A percentile compares a stretch with the other conserved stretches of the same genome.
phyloP scores from a whole-genome alignment of 1,140 invertebrate species.

The Saccostrea glomerata region DNA sequence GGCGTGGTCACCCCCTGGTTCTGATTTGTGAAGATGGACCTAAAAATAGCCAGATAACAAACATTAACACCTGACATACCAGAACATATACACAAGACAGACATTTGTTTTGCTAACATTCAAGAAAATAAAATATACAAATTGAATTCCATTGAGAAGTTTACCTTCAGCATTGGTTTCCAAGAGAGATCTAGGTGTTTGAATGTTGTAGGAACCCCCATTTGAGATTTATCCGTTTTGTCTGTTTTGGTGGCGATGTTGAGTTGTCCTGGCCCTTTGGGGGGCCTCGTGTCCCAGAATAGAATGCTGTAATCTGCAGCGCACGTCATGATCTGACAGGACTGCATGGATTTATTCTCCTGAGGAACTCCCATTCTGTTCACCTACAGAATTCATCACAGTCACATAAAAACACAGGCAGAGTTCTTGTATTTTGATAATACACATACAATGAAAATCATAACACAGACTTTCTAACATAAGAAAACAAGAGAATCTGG shows the following conservation, averaged over 20 bases:
- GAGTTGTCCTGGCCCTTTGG: constrained; percentile 65
- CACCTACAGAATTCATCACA: constrained; percentile 61
- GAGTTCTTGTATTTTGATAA: no score
- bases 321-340: constrained; percentile 77
- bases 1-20: constrained; percentile 78
- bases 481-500: no score
- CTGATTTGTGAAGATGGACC: constrained; percentile 74
- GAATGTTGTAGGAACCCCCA: constrained; percentile 76
- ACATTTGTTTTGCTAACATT: no score
- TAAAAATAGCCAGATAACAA: background rate
- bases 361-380: constrained; percentile 77
- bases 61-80: background rate
- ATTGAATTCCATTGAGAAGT: background rate
- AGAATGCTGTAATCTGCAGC: constrained; percentile 76
- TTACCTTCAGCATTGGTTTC: constrained; percentile 78
- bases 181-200: constrained; percentile 77
- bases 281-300: constrained; percentile 77
- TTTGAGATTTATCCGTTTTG: constrained; percentile 68
- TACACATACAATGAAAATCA: no score
- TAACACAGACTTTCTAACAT: no score
- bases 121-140: no score
- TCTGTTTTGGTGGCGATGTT: constrained; percentile 63
- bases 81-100: no score
- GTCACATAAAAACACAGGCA: no score
- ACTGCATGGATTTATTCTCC: constrained; percentile 74